A percentile compares a stretch with the other conserved stretches of the same genome.
Evolutionary conservation across 2,797 vertebrate genomes (phyloP).

Genomic region (Brachyalestes nurse): DNA sequence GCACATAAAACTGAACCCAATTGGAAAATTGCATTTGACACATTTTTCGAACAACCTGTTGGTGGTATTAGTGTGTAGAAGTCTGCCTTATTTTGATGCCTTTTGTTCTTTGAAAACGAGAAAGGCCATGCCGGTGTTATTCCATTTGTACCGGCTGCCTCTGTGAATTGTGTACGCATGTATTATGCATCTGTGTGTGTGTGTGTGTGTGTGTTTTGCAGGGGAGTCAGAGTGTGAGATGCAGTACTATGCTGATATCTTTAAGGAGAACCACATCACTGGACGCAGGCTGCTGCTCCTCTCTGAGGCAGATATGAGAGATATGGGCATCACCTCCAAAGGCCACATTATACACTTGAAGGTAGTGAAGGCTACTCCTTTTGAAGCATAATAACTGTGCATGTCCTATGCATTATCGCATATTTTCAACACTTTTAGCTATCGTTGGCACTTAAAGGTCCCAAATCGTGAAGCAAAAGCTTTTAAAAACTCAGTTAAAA

Average conservation of each 20-base stretch:
- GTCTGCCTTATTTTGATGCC: too few species aligned
- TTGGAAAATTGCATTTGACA: too few species aligned
- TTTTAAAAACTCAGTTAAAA: neutral
- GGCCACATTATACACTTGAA: constrained; percentile 97
- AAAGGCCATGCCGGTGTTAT: too few species aligned
- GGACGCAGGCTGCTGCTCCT: constrained; percentile 90
- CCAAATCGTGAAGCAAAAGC: neutral
- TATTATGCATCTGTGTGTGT: constrained; percentile 20
- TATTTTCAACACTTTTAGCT: too few species aligned
- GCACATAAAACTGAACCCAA: too few species aligned
- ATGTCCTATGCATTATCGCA: too few species aligned
- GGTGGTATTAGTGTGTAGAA: too few species aligned
- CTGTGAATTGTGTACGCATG: neutral
- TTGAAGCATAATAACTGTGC: neutral
- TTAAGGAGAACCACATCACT: constrained; percentile 95
- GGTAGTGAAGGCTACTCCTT: constrained; percentile 69
- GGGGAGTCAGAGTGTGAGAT: constrained; percentile 83
- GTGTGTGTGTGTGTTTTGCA: constrained; percentile 58
- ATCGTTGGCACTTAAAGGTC: neutral
- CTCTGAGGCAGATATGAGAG: constrained; percentile 90
- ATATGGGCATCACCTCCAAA: constrained; percentile 95
- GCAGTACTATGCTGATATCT: constrained; percentile 88
- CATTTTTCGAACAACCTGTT: too few species aligned
- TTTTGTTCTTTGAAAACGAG: too few species aligned
- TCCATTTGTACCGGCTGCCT: too few species aligned